Evolutionary conservation across 2,888 invertebrate species (phyloP), one percentile per base, ranked within the genome.

Genomic region (Drosophila pegasa): DNA sequence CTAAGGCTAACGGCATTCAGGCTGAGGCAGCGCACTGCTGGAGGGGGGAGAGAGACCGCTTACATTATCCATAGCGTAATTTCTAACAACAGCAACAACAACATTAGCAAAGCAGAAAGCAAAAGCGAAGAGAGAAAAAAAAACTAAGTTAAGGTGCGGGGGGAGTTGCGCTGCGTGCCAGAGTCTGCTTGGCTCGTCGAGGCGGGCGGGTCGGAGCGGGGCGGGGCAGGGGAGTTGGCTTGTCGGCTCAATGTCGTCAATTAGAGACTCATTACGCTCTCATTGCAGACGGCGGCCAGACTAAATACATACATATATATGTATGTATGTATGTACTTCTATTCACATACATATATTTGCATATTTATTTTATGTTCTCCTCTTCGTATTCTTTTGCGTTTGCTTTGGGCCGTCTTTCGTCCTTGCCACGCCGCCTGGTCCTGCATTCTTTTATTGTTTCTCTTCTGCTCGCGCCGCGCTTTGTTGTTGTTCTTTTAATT

Each of bases 221-320:
- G 41, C 22, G 14, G 2, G 25, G 25, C 14, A n/a, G 35, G 22
- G 48, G 33, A 45, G 61, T 2, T 31, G 33, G 38, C 38, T 20
- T 48, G 69, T 55, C 66, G 68, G 72, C 89, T 82, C 81, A 88
- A 77, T 87, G 88, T 75, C 88, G 83, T 82, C 90, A 90, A 91
- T 91, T 91, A 91, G 89, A 91, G 88, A 89, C 89, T 90, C 90
- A 91, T 91, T 90, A 90, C 89, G 87, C 88, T 86, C 78, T 77
- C 83, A 87, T 80, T 89, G 89, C 89, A 90, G 90, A 91, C 91
- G 83, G 74, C 83, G 82, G 75, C 71, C 89, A 91, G 90, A 90
- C 90, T 86, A 84, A 75, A 80, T 60, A 63, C 55, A 71, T 16
- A 25, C 1, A n/a, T 9, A 43, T 22, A n/a, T n/a, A 14, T 14